Evolutionary conservation across 2,888 invertebrate genomes (phyloP).

Genomic region (Bugulina stolonifera): DNA sequence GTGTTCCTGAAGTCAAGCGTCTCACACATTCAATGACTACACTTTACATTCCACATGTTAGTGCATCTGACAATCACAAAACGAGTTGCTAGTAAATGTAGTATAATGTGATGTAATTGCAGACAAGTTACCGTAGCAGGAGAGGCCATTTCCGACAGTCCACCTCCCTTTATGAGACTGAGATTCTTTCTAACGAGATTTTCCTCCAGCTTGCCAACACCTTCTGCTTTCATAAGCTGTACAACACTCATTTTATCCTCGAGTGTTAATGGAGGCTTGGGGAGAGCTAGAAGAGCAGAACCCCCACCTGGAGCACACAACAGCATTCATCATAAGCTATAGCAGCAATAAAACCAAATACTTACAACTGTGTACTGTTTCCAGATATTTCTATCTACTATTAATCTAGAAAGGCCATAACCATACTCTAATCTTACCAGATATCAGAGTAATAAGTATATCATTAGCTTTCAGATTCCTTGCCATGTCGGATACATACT

Average conservation of each 20-base stretch:
- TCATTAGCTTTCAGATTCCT: neutral
- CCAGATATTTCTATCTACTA: too few species aligned
- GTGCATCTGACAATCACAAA: too few species aligned
- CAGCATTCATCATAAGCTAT: too few species aligned
- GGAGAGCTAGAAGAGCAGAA: slow-evolving; percentile 19
- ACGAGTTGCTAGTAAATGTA: too few species aligned
- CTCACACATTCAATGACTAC: too few species aligned
- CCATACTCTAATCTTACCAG: slow-evolving; percentile 8
- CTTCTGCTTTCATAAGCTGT: neutral
- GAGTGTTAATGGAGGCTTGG: slow-evolving; percentile 22
- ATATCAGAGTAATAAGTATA: slow-evolving; percentile 24
- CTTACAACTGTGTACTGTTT: too few species aligned
- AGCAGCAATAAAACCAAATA: too few species aligned
- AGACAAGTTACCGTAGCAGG: slow-evolving; percentile 18
- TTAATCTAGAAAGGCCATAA: too few species aligned
- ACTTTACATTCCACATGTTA: too few species aligned
- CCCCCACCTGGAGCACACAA: too few species aligned
- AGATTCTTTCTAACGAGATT: slow-evolving; percentile 20
- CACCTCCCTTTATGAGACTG: slow-evolving; percentile 22
- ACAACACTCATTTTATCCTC: slow-evolving; percentile 5
- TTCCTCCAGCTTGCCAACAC: neutral
- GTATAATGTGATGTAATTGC: neutral
- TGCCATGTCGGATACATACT: neutral
- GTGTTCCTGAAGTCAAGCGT: too few species aligned
- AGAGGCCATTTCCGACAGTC: slow-evolving; percentile 1